Evolutionary conservation across 2,797 vertebrate species (phyloP), one percentile per base, ranked within the genome.

Genomic region (Craterocephalus amniculus): DNA sequence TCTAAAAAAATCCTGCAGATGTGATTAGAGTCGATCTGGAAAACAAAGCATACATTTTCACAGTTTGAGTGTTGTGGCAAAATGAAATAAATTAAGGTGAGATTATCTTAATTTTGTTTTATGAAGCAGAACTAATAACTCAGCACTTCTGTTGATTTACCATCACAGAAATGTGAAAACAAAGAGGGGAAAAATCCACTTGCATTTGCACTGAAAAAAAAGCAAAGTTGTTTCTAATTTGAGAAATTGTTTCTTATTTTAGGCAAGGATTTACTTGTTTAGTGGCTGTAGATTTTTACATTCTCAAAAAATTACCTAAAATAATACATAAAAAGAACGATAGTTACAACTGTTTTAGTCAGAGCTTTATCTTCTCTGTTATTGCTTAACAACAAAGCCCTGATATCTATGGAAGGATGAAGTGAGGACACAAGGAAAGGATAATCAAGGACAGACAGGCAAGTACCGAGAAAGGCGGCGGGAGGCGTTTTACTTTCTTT

Each of bases 401-500:
- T 10, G 56, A 71, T n/a, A 74, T 26, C 26, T 4, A 22, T 34
- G 56, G 4, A 63, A 43, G 56, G 59, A 31, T 38, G 38, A 60
- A 72, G 71, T 60, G 56, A 79, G 75, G 75, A 77, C 84, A 85
- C 20, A 40, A 66, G 32, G 63, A 59, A 62, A 76, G 74, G 70
- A 70, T 79, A 81, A 78, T 65, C 40, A 67, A 83, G 75, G 84
- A 85, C 80, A 80, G 76, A 70, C 63, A 78, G 62, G 72, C 64
- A n/a, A 74, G 71, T 61, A 54, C 14, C 61, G 54, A 76, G 48
- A 70, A 67, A 63, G 74, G 58, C 81, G 76, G 77, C 64, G 52
- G 79, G 85, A 80, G 70, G 63, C 45, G 38, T n/a, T 69, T 76
- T 29, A 58, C 63, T 72, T 83, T 79, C 77, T 79, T 16, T 31